phyloP scores from a whole-genome alignment of 2,113 vertebrate genomes.

The Elephantulus edwardii region DNA sequence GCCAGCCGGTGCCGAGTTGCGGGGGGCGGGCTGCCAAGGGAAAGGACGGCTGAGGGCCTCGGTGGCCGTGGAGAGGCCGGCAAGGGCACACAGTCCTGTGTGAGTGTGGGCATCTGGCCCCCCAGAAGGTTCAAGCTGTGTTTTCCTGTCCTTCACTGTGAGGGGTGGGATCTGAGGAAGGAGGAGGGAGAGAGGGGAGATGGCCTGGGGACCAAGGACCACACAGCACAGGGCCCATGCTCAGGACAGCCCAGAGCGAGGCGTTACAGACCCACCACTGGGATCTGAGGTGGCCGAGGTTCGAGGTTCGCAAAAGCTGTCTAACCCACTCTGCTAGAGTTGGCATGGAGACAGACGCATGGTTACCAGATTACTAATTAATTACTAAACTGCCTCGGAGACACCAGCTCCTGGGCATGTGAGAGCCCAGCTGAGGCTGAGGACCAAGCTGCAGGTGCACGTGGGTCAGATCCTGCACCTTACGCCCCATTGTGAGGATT shows the following conservation, averaged over 20 bases:
- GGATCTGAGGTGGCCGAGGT: background rate
- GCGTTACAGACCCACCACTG: background rate
- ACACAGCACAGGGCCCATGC: background rate
- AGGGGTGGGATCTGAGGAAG: background rate
- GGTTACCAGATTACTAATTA: background rate
- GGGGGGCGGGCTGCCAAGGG: background rate
- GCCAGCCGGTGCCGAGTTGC: slow-evolving; percentile 43
- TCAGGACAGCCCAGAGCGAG: background rate
- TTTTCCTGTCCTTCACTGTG: background rate
- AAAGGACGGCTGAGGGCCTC: background rate
- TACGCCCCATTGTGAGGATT: too few relatives aligned
- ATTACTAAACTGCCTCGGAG: background rate
- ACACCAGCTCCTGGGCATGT: background rate
- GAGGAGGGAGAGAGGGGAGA: background rate
- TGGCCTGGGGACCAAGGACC: background rate
- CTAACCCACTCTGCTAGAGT: background rate
- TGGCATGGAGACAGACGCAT: background rate
- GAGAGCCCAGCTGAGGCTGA: background rate
- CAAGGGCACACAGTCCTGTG: background rate
- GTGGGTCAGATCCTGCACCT: too few relatives aligned
- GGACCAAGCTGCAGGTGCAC: background rate
- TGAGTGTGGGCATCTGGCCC: background rate
- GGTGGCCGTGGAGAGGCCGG: background rate
- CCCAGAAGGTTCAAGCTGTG: background rate
- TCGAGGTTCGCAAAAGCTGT: background rate